Percentiles rank a stretch among this genome's conserved stretches.
Evolutionary conservation across 2,797 vertebrate species (phyloP).

Genomic region (Notamacropus eugenii): DNA sequence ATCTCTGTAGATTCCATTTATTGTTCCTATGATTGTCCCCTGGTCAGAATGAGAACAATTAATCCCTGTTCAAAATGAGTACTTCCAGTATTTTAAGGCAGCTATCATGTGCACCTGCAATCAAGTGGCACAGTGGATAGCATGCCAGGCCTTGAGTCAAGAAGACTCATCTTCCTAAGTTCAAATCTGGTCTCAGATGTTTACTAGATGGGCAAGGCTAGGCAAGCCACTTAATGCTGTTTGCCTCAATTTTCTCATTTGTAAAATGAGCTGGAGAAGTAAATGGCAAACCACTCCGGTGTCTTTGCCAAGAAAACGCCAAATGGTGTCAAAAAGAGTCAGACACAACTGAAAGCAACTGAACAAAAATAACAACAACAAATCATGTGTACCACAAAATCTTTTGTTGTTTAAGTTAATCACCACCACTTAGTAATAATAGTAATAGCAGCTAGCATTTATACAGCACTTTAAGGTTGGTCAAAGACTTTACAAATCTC

Average conservation of each 20-base stretch:
- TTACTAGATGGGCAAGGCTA: background rate
- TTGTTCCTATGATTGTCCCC: background rate
- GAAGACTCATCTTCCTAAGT: background rate
- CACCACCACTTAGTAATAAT: background rate
- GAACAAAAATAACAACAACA: background rate
- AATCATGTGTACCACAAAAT: background rate
- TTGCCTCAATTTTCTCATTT: background rate
- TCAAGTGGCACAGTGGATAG: background rate
- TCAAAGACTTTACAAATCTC: conserved; percentile 20
- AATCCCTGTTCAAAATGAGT: background rate
- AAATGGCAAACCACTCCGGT: too few relatives aligned
- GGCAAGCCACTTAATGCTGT: background rate
- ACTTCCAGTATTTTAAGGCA: background rate
- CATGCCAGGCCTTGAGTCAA: background rate
- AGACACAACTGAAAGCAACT: background rate
- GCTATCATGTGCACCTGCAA: background rate
- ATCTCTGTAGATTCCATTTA: background rate
- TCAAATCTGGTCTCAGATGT: background rate
- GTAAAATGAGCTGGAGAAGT: background rate
- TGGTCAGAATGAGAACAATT: background rate
- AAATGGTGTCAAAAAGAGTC: background rate
- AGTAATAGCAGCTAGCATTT: conserved; percentile 27
- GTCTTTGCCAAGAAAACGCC: too few relatives aligned
- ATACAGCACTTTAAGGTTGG: background rate
- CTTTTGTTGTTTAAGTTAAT: background rate